A percentile compares a stretch with the other conserved stretches of the same genome.
These are phyloP conservation scores for Leptocoma aspasia DNA, from an alignment of 2,113 vertebrate species.

Conservation along the genomic window DNA sequence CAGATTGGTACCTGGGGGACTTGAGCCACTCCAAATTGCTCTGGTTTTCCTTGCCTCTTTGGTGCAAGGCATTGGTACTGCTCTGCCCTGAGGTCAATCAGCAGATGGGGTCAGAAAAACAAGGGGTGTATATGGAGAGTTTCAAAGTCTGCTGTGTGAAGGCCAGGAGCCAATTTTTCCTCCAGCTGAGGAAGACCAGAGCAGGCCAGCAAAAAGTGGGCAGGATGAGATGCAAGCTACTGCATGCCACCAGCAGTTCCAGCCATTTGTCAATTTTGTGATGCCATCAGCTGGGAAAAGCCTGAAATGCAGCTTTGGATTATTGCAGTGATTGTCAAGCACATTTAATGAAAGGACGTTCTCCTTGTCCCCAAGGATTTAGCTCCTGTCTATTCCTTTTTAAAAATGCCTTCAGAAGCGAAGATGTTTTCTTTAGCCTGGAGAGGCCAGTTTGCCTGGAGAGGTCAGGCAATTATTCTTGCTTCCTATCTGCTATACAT, in stretches of 20 bases:
- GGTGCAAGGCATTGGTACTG: not conserved
- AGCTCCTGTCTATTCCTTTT: not conserved
- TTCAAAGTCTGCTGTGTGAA: not conserved
- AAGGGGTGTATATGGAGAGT: not conserved
- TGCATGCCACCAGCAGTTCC: not conserved
- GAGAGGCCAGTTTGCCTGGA: not conserved
- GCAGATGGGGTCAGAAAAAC: not conserved
- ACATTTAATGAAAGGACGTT: not conserved
- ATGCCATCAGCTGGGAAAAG: conserved; percentile 70
- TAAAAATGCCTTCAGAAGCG: not conserved
- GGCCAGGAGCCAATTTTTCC: not conserved
- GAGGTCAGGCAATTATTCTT: not conserved
- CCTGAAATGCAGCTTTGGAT: not conserved
- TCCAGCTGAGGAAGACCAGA: not conserved
- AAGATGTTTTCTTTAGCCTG: not conserved
- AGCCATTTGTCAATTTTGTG: conserved; percentile 25
- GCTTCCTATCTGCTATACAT: not conserved
- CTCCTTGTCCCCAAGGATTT: not conserved
- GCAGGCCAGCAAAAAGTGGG: not conserved
- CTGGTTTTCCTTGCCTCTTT: not conserved
- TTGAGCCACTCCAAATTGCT: not conserved
- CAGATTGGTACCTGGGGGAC: not conserved
- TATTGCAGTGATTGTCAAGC: not conserved
- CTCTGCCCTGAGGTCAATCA: not conserved
- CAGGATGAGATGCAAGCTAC: not conserved